Evolutionary conservation across 2,888 invertebrate genomes (phyloP).

Genomic region (Plebejus melissa): DNA sequence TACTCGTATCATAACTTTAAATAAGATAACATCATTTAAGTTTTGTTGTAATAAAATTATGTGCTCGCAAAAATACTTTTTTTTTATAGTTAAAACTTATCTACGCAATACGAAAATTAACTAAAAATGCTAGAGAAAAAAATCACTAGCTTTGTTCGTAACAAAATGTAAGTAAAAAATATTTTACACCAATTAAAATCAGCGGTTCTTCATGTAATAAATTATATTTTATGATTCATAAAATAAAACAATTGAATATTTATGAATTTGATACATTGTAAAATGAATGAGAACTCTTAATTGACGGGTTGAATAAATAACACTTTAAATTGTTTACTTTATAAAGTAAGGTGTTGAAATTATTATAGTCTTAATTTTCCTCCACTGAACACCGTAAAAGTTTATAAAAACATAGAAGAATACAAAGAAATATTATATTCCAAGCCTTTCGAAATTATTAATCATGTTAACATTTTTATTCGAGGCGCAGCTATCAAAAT

Average conservation of each 20-base stretch:
- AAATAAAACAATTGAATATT: conserved; percentile 9
- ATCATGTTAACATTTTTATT: conserved; percentile 21
- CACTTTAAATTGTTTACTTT: neutral
- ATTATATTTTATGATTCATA: conserved; percentile 9
- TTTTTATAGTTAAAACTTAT: neutral
- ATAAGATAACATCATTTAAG: too few relatives aligned
- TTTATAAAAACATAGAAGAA: neutral
- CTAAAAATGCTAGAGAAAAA: neutral
- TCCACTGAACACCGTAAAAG: neutral
- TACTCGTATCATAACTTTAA: too few relatives aligned
- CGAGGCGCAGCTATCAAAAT: conserved; percentile 6
- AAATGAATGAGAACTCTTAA: conserved; percentile 7
- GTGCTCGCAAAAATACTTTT: neutral
- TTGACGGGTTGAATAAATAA: neutral
- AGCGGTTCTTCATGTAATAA: neutral
- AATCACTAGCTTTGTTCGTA: neutral
- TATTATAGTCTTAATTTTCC: neutral
- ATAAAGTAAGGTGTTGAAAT: neutral
- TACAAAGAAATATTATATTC: neutral
- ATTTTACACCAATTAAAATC: neutral
- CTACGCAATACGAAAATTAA: neutral
- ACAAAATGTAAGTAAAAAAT: neutral
- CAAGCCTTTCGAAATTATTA: neutral
- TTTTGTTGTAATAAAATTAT: too few relatives aligned
- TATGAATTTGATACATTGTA: conserved; percentile 9